Percentiles rank a stretch among this genome's conserved stretches.
These are phyloP conservation scores for Nemurella pictetii DNA, from an alignment of 2,888 invertebrate species.

Conservation along the genomic window DNA sequence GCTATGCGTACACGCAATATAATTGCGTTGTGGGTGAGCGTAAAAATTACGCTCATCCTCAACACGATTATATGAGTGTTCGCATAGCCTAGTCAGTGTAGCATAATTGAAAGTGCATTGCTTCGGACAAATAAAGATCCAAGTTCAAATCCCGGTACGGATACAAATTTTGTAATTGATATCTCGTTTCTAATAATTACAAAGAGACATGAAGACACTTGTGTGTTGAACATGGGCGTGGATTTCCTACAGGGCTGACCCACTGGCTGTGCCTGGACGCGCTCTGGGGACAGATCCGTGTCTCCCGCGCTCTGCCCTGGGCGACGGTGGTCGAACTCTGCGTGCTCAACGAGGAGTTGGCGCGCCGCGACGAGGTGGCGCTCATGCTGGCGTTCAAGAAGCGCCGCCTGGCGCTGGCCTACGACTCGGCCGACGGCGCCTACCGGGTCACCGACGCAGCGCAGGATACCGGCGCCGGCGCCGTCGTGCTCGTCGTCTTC, in stretches of 20 bases:
- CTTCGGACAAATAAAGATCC: no score
- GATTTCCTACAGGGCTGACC: constrained; percentile 54
- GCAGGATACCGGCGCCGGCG: constrained; percentile 48
- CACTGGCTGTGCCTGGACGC: constrained; percentile 59
- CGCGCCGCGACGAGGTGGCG: constrained; percentile 54
- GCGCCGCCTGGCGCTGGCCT: constrained; percentile 53
- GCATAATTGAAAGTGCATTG: no score
- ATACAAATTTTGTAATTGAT: no score
- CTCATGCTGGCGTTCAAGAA: constrained; percentile 56
- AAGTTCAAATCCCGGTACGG: no score
- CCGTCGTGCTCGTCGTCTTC: constrained; percentile 56
- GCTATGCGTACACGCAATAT: no score
- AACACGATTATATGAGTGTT: no score
- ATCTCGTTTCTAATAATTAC: no score
- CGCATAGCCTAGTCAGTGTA: no score
- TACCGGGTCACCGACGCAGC: constrained; percentile 52
- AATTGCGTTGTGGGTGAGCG: no score
- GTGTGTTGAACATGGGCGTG: no score
- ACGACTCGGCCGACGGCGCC: constrained; percentile 56
- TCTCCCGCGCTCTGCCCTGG: constrained; percentile 59
- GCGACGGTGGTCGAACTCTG: constrained; percentile 58
- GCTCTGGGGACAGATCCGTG: constrained; percentile 60
- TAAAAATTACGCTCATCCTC: no score
- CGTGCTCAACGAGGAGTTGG: constrained; percentile 54
- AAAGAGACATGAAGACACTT: no score